Base-by-base conservation (phyloP, 92 coral and sea anemone genomes). In the Isaurus tuberculatus region DNA sequence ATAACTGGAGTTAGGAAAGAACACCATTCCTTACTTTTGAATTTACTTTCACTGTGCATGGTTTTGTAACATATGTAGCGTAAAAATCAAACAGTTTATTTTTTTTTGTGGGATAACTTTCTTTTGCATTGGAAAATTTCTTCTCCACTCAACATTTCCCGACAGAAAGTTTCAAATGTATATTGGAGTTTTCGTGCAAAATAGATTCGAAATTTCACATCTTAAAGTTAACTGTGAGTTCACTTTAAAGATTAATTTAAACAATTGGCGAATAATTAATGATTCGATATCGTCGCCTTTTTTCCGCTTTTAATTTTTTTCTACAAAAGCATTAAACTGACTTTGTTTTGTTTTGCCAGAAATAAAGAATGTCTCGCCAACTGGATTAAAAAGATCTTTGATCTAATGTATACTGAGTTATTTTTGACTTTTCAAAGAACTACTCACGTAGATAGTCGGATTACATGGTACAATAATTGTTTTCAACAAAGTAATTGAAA, bases 361-460 rank as follows among this genome's bases (percentile, higher is more conserved):
- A 75, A 57, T 22, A 32, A 5, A 44, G 31, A 53, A 28, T 25
- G 36, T 55, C 44, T 11, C 22, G 51, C 42, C 17, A 67, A 32
- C 82, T 4, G 82, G 82, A 60, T 77, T 77, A 58, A 77, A 58
- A 22, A 5, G 30, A 57, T 77, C 29, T 60, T 58, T 58, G 23
- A 77, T 27, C 22, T 36, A 60, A 58, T 37, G 34, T 77, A 34
- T 55, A 55, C 58, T 23, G 34, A n/a, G 29, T 30, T 16, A 55
- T 55, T 55, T 75, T 77, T 77, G 19, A 31, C 49, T 22, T 6
- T 19, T 58, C 36, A 44, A 22, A 61, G 51, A 23, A 22, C 46
- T 8, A 74, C 49, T 74, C 31, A 57, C 58, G 81, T 60, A 25
- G 81, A 51, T 66, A 55, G 33, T 22, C 51, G 70, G 70, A 77